Base-by-base conservation (phyloP, 2,797 vertebrate genomes). In the Moxostoma hubbsi region DNA sequence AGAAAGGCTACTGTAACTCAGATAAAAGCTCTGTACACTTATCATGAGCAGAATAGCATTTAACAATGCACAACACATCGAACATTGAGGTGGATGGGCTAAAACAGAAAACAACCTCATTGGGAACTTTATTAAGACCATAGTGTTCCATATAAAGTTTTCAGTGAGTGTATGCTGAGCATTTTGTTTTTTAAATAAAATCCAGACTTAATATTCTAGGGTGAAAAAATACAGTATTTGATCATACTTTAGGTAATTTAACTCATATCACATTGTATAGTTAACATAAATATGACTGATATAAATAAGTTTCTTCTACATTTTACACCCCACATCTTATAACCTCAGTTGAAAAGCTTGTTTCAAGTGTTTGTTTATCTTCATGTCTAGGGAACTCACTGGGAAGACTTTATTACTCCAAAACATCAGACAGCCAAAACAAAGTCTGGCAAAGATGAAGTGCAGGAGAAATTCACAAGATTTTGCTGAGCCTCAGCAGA, bases 361-460 rank as follows among this genome's bases (percentile, higher is more conserved):
- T 24, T 24, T 24, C 18, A 24, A 24, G 9, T 5, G 8, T 46
- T 45, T 7, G 10, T 43, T 53, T 69, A 24, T 2, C 1, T 15
- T 76, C 61, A 53, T 69, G 84, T 82, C 18, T 51, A 91, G 90
- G 74, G 73, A 85, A 64, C 7, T 77, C 64, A 87, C 85, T 73
- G 81, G 84, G 16, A 90, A 87, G 81, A 84, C 72, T 10, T 55
- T 77, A 84, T 46, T 89, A 76, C 89, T 88, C 67, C 70, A 73
- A 65, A 84, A 86, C 75, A 65, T 83, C 73, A 77, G 59, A 16
- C 82, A 83, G 61, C 75, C 79, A 45, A 85, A 86, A 8, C 70
- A 45, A 84, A 82, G 70, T 7, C 46, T 43, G 13, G 71, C 59
- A 13, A 78, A 74, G 74, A 59, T 9, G 62, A 15, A 49, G 46